These are phyloP conservation scores for Colinus virginianus DNA, from an alignment of 2,113 vertebrate genomes.

Conservation along the genomic window DNA sequence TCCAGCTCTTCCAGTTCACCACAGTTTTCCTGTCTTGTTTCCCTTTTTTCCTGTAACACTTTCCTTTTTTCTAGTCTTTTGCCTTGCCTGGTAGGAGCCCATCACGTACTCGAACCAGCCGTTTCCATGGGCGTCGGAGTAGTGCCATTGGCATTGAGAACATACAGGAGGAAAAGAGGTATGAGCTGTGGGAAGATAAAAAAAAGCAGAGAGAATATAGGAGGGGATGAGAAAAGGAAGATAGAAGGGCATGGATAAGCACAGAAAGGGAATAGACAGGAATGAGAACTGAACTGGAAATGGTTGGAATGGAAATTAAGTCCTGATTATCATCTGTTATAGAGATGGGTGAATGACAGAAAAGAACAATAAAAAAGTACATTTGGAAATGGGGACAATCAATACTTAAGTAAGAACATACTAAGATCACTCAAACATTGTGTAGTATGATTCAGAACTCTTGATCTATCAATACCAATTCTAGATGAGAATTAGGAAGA, in stretches of 20 bases:
- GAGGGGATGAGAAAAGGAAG: not conserved
- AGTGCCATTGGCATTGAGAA: conserved; percentile 94
- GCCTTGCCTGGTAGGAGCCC: conserved; percentile 76
- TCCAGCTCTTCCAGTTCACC: conserved; percentile 2
- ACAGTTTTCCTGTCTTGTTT: not conserved
- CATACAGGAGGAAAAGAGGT: conserved; percentile 95
- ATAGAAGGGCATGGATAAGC: not conserved
- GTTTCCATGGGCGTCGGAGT: conserved; percentile 87
- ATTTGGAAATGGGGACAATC: not conserved
- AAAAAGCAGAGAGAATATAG: not conserved
- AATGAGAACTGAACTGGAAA: not conserved
- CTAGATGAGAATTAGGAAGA: not conserved
- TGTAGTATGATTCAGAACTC: not conserved
- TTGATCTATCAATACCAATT: not conserved
- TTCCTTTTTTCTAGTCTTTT: conserved; percentile 74
- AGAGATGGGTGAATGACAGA: not conserved
- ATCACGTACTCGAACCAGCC: conserved; percentile 69
- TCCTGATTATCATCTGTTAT: accelerated
- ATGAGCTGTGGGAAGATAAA: conserved; percentile 13
- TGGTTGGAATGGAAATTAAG: not conserved
- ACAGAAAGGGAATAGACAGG: not conserved
- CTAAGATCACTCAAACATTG: not conserved
- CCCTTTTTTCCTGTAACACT: not conserved
- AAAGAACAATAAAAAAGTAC: not conserved
- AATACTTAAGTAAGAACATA: not conserved